Evolutionary conservation across 1,140 invertebrate species (phyloP).

Genomic region (Bombus haemorrhoidalis): DNA sequence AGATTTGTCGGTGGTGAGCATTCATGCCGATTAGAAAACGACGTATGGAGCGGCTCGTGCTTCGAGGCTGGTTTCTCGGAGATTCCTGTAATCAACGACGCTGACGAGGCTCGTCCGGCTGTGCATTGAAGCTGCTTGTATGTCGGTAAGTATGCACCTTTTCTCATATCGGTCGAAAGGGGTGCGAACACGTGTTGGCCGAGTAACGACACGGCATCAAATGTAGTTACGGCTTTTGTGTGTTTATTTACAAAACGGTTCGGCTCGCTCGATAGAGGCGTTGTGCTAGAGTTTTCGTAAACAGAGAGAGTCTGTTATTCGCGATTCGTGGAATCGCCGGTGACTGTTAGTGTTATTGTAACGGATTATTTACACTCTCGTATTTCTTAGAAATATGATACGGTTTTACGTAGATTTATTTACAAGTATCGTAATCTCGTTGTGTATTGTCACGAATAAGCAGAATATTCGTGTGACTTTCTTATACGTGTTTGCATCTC

Average conservation of each 20-base stretch:
- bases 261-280: background rate
- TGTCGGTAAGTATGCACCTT: constrained; percentile 7
- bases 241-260: background rate
- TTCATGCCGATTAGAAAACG: background rate
- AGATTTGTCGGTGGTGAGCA: background rate
- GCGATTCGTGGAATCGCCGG: background rate
- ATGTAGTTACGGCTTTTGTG: background rate
- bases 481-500: no score
- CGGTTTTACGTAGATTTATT: background rate
- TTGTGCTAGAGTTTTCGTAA: background rate
- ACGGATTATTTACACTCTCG: no score
- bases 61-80: background rate
- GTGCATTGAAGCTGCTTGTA: background rate
- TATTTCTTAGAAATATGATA: no score
- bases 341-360: no score
- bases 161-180: background rate
- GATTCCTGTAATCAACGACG: background rate
- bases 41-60: background rate
- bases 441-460: no score
- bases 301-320: no score
- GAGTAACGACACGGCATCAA: no score
- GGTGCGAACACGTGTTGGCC: background rate
- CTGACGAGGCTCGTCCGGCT: background rate
- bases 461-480: no score
- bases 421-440: no score